phyloP scores from a whole-genome alignment of 2,797 vertebrate genomes.

The Rhynchonycteris naso region DNA sequence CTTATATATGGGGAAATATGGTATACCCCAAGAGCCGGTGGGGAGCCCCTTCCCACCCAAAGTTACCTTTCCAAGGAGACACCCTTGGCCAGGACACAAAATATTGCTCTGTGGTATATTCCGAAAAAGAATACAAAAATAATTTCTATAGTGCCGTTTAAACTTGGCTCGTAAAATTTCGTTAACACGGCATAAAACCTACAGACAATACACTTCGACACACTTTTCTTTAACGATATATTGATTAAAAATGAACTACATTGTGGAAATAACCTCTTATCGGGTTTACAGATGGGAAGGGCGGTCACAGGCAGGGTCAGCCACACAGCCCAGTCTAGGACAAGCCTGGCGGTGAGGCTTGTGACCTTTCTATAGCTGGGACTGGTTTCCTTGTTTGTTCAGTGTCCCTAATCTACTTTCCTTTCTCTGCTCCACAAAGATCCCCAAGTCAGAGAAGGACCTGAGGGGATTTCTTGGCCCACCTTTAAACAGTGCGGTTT shows the following conservation, averaged over 20 bases:
- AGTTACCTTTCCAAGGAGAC: slow-evolving; percentile 83
- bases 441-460: neutral
- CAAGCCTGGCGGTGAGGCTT: neutral
- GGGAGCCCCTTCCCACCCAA: slow-evolving; percentile 79
- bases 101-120: slow-evolving; percentile 88
- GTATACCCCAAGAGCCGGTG: slow-evolving; percentile 76
- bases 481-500: neutral
- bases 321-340: neutral
- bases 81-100: slow-evolving; percentile 86
- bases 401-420: neutral
- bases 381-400: neutral
- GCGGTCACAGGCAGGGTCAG: neutral
- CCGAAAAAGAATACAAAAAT: slow-evolving; percentile 91
- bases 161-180: slow-evolving; percentile 88
- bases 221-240: slow-evolving; percentile 88
- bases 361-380: neutral
- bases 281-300: slow-evolving; percentile 80
- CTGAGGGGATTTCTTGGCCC: neutral
- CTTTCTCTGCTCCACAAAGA: neutral
- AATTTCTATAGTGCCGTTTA: slow-evolving; percentile 90
- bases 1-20: too few species aligned
- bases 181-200: slow-evolving; percentile 85
- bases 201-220: slow-evolving; percentile 88
- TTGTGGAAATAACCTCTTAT: slow-evolving; percentile 90
- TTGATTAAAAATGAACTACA: slow-evolving; percentile 80